A percentile compares a stretch with the other conserved stretches of the same genome.
Conservation (phyloP, 2,797 vertebrate genomes). For the Ptychadena robeensis region DNA sequence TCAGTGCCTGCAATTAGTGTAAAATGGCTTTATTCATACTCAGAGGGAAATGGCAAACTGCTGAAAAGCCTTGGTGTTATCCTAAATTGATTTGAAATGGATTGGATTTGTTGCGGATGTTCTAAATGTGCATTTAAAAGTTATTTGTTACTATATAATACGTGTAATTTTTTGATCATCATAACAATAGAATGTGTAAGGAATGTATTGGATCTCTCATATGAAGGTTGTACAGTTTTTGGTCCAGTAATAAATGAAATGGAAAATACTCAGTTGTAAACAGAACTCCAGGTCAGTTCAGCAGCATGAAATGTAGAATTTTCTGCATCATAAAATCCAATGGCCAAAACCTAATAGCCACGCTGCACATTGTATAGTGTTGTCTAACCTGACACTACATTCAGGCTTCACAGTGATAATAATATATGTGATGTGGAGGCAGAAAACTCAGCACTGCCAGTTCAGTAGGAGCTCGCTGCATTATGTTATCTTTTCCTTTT, state of each 20-base stretch:
- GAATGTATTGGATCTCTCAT: background rate
- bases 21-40: background rate
- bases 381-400: no score
- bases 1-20: constrained; percentile 9
- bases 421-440: no score
- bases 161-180: background rate
- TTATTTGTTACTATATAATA: background rate
- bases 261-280: background rate
- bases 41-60: background rate
- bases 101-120: background rate
- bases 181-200: background rate
- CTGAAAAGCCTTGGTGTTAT: background rate
- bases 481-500: no score
- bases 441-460: no score
- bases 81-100: background rate
- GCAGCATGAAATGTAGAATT: background rate
- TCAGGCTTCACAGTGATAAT: no score
- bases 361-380: no score
- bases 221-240: background rate
- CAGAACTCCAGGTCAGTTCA: background rate
- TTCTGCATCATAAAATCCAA: no score
- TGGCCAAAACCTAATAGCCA: no score
- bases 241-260: background rate
- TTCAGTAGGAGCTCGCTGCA: no score
- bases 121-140: background rate